Percentiles rank a stretch among this genome's conserved stretches.
phyloP scores from a whole-genome alignment of 2,888 invertebrate species.

The Villa cingulata region DNA sequence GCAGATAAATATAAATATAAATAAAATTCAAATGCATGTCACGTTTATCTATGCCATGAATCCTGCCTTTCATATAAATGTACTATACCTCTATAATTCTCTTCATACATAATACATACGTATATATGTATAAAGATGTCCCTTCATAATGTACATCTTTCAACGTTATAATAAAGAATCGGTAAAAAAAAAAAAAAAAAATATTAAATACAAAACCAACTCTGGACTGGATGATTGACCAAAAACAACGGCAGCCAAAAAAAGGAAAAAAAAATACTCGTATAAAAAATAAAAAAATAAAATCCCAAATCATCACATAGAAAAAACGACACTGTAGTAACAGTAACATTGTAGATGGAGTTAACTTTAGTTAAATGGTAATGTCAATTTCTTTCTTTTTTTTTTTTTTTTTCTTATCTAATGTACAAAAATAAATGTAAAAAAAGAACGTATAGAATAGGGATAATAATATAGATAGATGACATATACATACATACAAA shows the following conservation, averaged over 20 bases:
- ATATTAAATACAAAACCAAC: neutral
- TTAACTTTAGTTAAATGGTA: no score
- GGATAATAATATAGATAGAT: no score
- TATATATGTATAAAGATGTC: neutral
- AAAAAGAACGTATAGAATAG: no score
- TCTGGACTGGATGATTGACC: slow-evolving; percentile 5
- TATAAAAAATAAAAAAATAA: no score
- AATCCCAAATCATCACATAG: no score
- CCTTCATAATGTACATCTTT: neutral
- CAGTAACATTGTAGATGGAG: no score
- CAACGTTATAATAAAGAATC: neutral
- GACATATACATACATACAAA: no score
- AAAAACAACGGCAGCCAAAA: neutral
- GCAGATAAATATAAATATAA: neutral
- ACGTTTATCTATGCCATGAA: slow-evolving; percentile 8
- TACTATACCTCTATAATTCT: no score
- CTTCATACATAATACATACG: neutral
- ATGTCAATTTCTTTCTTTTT: no score
- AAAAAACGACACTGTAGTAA: no score
- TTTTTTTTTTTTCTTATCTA: no score
- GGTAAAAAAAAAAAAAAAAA: neutral
- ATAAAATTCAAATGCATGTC: slow-evolving; percentile 3
- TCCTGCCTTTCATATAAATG: neutral
- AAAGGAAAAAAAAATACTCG: neutral
- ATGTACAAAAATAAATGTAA: no score